These are phyloP conservation scores for Lucilia cuprina DNA, from an alignment of 1,140 invertebrate genomes.

Conservation along the genomic window DNA sequence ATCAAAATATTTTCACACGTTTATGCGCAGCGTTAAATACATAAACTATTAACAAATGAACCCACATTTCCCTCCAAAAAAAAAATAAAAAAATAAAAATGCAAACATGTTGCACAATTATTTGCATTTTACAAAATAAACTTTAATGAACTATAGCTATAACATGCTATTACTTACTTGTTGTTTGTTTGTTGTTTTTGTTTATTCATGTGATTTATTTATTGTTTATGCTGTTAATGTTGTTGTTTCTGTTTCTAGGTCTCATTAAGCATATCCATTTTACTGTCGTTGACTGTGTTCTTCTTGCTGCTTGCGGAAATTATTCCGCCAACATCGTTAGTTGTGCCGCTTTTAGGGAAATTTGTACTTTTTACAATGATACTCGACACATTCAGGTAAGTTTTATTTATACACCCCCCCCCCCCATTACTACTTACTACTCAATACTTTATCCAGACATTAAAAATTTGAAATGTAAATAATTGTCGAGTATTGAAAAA, in stretches of 20 bases:
- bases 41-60: too few relatives aligned
- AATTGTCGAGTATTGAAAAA: too few relatives aligned
- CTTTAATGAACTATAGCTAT: too few relatives aligned
- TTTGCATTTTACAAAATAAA: not conserved
- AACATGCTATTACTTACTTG: too few relatives aligned
- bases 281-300: constrained; percentile 99
- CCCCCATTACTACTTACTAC: not conserved
- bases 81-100: too few relatives aligned
- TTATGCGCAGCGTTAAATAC: too few relatives aligned
- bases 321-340: constrained; percentile 97
- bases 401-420: constrained; percentile 31
- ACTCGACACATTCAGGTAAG: constrained; percentile 92
- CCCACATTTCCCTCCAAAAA: too few relatives aligned
- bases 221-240: not conserved
- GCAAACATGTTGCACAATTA: not conserved
- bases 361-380: constrained; percentile 99
- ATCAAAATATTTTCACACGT: too few relatives aligned
- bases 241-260: constrained; percentile 67
- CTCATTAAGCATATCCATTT: constrained; percentile 97
- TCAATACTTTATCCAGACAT: not conserved
- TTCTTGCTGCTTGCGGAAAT: constrained; percentile 98
- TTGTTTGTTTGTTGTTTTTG: too few relatives aligned
- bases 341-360: constrained; percentile 97
- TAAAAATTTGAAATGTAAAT: too few relatives aligned
- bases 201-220: too few relatives aligned